phyloP scores from a whole-genome alignment of 2,888 invertebrate genomes.

The Unio delphinus region DNA sequence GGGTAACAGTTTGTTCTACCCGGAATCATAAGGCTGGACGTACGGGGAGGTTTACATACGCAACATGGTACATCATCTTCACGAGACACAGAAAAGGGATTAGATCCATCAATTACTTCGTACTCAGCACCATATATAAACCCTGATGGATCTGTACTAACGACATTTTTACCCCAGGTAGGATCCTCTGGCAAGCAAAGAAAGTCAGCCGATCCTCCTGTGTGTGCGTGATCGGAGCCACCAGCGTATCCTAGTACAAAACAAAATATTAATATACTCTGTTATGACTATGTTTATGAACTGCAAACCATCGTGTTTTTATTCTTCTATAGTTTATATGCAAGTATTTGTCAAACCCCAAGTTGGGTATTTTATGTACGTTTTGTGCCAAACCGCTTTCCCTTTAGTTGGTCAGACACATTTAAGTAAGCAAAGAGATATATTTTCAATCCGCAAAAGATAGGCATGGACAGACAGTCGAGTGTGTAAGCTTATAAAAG shows the following conservation, averaged over 20 bases:
- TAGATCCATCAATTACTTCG: not conserved
- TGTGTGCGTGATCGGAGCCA: constrained; percentile 10
- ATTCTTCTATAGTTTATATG: no score
- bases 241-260: constrained; percentile 15
- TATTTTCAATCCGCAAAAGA: no score
- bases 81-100: constrained; percentile 1
- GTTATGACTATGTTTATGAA: no score
- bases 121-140: constrained; percentile 20
- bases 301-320: no score
- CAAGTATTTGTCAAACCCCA: no score
- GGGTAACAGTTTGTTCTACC: constrained; percentile 20
- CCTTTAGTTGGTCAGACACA: no score
- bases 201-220: constrained; percentile 11
- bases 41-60: constrained; percentile 7
- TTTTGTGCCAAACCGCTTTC: no score
- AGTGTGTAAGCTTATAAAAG: no score
- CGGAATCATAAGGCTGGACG: constrained; percentile 10
- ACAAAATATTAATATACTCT: no score
- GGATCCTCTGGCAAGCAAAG: constrained; percentile 22
- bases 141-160: not conserved
- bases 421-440: no score
- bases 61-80: constrained; percentile 19
- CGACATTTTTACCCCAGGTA: constrained; percentile 12
- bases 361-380: no score
- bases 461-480: no score